Conservation (phyloP, 2,113 vertebrate species). For the Isichthys henryi region DNA sequence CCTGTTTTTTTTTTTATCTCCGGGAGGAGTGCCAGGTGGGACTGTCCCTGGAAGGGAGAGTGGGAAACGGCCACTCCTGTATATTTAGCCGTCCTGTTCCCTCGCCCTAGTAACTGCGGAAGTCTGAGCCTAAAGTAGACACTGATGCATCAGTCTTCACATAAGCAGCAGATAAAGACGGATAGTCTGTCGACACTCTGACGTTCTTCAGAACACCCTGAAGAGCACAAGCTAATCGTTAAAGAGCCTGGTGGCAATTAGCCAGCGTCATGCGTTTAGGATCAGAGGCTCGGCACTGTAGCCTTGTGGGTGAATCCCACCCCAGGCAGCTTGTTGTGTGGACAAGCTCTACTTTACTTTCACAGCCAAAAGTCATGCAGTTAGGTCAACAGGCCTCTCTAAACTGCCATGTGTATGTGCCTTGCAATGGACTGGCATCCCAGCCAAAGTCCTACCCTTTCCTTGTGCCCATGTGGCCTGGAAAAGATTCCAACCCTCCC, state of each 20-base stretch:
- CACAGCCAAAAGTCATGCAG: background rate
- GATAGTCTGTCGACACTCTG: background rate
- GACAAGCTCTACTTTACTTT: background rate
- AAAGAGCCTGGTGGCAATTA: too few relatives aligned
- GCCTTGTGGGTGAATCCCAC: background rate
- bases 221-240: background rate
- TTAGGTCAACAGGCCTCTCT: background rate
- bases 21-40: slow-evolving; percentile 1
- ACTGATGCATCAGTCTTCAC: background rate
- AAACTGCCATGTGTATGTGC: background rate
- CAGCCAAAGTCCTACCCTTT: too few relatives aligned
- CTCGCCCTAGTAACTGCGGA: background rate
- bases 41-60: background rate
- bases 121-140: background rate
- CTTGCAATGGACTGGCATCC: background rate
- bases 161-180: background rate
- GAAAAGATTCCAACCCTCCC: too few relatives aligned
- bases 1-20: background rate
- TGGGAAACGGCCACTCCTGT: background rate
- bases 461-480: too few relatives aligned
- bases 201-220: background rate
- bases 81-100: slow-evolving; percentile 11
- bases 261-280: background rate
- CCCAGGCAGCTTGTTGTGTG: background rate
- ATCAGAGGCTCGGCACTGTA: background rate